Conservation (phyloP, 2,113 vertebrate species). For the Microtus oregoni region DNA sequence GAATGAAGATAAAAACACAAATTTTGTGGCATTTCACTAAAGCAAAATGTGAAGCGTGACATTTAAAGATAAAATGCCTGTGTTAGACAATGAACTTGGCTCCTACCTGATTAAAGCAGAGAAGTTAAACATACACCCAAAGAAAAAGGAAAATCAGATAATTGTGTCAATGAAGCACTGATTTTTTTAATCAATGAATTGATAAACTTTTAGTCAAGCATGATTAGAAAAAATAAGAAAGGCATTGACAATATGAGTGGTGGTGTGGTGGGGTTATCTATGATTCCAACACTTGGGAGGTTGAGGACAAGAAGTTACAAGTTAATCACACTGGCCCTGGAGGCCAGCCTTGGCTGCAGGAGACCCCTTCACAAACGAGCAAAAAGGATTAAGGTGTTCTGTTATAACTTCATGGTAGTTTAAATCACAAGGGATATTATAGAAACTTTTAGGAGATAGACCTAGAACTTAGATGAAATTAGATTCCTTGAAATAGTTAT, state of each 20-base stretch:
- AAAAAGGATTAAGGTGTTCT: background rate
- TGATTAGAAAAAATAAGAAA: background rate
- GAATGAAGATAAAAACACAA: constrained; percentile 46
- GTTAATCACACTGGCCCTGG: background rate
- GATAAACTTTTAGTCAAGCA: constrained; percentile 6
- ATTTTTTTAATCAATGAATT: constrained; percentile 13
- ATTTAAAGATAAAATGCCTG: constrained; percentile 39
- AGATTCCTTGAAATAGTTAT: constrained; percentile 39
- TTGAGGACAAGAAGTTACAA: background rate
- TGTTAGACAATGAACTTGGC: constrained; percentile 36
- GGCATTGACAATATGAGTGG: background rate
- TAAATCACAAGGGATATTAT: background rate
- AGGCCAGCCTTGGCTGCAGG: background rate
- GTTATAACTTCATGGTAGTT: constrained; percentile 6
- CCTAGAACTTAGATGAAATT: constrained; percentile 20
- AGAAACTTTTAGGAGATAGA: background rate
- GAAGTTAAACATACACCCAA: background rate
- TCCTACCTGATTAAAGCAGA: constrained; percentile 2
- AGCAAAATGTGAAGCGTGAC: background rate
- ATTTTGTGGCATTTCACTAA: background rate
- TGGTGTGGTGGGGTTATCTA: background rate
- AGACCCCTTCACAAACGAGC: background rate
- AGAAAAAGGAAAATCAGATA: constrained; percentile 33
- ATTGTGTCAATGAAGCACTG: background rate
- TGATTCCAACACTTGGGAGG: background rate